These are phyloP conservation scores for Labroides dimidiatus DNA, from an alignment of 2,797 vertebrate genomes.

Conservation along the genomic window DNA sequence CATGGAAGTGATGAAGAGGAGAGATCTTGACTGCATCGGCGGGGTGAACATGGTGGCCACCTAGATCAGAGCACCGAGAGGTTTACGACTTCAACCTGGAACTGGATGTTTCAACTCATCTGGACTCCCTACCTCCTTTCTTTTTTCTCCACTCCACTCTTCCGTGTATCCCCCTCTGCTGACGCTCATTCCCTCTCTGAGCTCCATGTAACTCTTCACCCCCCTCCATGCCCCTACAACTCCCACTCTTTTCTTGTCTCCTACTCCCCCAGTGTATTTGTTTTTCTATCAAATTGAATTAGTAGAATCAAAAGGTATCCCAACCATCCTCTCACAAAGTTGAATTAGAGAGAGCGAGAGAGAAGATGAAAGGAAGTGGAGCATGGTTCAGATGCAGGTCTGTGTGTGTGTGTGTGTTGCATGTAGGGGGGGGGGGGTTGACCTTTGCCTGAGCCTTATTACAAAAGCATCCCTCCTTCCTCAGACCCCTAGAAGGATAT, in stretches of 20 bases:
- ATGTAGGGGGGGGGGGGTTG: conserved; percentile 54
- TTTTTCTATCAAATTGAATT: conserved; percentile 90
- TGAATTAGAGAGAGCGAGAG: conserved; percentile 84
- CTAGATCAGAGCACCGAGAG: conserved; percentile 79
- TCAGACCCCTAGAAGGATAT: conserved; percentile 76
- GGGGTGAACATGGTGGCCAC: conserved; percentile 80
- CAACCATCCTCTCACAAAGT: conserved; percentile 81
- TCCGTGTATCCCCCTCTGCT: conserved; percentile 52
- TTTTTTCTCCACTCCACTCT: conserved; percentile 51
- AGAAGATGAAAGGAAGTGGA: conserved; percentile 85
- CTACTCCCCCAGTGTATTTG: conserved; percentile 82
- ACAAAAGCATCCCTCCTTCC: conserved; percentile 76
- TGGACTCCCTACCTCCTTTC: conserved; percentile 71
- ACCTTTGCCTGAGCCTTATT: conserved; percentile 80
- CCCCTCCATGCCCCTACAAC: conserved; percentile 36
- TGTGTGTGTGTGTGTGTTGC: conserved; percentile 73
- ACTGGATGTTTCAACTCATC: conserved; percentile 77
- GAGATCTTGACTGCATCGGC: conserved; percentile 57
- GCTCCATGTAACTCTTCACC: conserved; percentile 60
- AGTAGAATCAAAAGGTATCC: conserved; percentile 88
- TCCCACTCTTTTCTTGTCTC: conserved; percentile 77
- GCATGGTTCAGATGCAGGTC: conserved; percentile 85
- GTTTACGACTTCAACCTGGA: conserved; percentile 84
- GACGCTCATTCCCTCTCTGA: conserved; percentile 44
- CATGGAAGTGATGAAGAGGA: conserved; percentile 47